These are phyloP conservation scores for Chaetogeoica ovagalla DNA, from an alignment of 2,888 invertebrate species.

Conservation along the genomic window DNA sequence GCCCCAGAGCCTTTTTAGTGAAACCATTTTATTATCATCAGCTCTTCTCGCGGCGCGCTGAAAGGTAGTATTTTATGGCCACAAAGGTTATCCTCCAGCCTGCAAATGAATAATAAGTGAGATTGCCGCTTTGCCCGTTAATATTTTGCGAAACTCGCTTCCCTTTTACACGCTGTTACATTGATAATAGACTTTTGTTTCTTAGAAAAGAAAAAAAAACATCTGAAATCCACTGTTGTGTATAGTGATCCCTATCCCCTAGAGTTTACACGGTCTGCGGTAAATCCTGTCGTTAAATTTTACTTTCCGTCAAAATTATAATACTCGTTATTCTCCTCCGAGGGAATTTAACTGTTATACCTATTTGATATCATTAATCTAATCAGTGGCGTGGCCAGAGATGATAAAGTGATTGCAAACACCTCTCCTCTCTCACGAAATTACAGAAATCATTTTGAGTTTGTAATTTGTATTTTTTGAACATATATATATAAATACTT, in stretches of 20 bases:
- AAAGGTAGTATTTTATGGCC: conserved; percentile 41
- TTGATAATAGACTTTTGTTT: conserved; percentile 20
- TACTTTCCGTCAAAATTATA: background rate
- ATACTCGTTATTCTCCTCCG: no score
- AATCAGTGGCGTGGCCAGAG: no score
- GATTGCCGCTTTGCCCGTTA: background rate
- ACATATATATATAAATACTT: no score
- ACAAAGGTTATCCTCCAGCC: conserved; percentile 12
- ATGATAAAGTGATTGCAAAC: no score
- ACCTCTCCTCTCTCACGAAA: no score
- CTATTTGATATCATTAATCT: no score
- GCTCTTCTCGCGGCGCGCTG: conserved; percentile 1
- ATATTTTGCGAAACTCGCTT: background rate
- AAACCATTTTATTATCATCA: conserved; percentile 49
- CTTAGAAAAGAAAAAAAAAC: background rate
- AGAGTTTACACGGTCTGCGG: background rate
- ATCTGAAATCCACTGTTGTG: background rate
- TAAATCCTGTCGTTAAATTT: conserved; percentile 1
- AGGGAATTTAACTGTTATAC: background rate
- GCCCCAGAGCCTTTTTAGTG: conserved; percentile 35
- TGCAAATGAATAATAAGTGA: conserved; percentile 51
- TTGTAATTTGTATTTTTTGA: no score
- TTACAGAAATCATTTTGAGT: no score
- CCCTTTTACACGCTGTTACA: background rate
- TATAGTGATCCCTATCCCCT: background rate